Base-by-base conservation (phyloP, 1,140 invertebrate genomes). In the Brachionus rubens region DNA sequence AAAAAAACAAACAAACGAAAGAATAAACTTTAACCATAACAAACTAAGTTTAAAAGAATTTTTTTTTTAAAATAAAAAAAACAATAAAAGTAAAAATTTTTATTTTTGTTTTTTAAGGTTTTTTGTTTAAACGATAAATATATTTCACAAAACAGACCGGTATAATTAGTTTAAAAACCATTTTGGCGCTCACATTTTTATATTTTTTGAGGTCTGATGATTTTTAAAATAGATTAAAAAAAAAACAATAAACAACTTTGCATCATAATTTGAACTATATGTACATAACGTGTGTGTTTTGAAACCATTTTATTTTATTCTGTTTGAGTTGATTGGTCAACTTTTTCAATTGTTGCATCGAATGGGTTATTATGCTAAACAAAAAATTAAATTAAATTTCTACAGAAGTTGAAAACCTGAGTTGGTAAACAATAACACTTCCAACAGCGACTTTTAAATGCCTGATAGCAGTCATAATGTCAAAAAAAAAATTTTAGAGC, bases 161-260 rank as follows among this genome's bases (percentile, higher is more conserved):
- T 59, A 59, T 59, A 33, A 6, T 59, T 36, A 33, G 54, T 30
- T 59, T 59, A 59, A 59, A 59, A 59, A 59, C 30, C 54, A 59
- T 36, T 9, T n/a, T 59, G 12, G 54, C 54, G 54, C 54, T 59
- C 54, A 59, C 9, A 36, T 9, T n/a, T n/a, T n/a, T n/a, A n/a
- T n/a, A n/a, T n/a, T n/a, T n/a, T 14, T 59, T 59, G 54, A 59
- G 54, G 54, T 59, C 54, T 59, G 54, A 59, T 59, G 54, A 59
- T 59, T 59, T 59, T 59, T 59, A 59, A 59, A n/a, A 36, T 5
- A 46, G 9, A 14, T 14, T 14, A 46, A 46, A 46, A 46, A 46
- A 46, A 46, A 14, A 14, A n/a, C n/a, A n/a, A n/a, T n/a, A n/a
- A n/a, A n/a, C n/a, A n/a, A n/a, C n/a, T n/a, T n/a, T n/a, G n/a